Evolutionary conservation across 2,113 vertebrate species (phyloP).

Genomic region (Saimiri boliviensis): DNA sequence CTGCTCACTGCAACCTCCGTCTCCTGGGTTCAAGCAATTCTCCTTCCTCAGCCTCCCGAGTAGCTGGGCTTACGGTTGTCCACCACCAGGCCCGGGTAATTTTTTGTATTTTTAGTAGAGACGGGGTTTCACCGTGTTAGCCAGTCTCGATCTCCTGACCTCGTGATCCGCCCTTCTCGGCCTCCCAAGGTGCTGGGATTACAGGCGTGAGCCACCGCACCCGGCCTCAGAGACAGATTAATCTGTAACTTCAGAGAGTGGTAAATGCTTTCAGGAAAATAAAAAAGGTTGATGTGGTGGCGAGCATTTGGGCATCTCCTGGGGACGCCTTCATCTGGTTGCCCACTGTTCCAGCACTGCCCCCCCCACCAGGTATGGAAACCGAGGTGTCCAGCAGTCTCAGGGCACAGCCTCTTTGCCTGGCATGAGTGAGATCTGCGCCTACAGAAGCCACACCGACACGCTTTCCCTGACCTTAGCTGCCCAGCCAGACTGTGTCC

Average conservation of each 20-base stretch:
- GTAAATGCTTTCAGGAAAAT: neutral
- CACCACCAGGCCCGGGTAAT: too few species aligned
- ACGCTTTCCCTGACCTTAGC: neutral
- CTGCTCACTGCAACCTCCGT: too few species aligned
- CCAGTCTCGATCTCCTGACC: too few species aligned
- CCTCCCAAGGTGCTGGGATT: too few species aligned
- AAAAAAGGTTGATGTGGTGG: neutral
- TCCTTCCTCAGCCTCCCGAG: too few species aligned
- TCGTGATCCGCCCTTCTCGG: too few species aligned
- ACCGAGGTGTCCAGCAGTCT: neutral
- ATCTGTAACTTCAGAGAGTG: neutral
- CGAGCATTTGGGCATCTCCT: neutral
- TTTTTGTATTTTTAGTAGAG: too few species aligned
- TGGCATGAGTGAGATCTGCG: rapidly evolving
- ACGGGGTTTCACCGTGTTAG: too few species aligned
- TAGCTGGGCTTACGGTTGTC: too few species aligned
- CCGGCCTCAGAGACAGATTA: neutral
- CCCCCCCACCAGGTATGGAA: neutral
- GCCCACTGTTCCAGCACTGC: neutral
- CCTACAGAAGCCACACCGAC: too few species aligned
- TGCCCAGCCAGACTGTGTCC: neutral
- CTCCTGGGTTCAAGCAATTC: too few species aligned
- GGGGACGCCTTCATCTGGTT: neutral
- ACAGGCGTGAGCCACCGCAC: too few species aligned
- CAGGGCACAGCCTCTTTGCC: neutral